phyloP scores from a whole-genome alignment of 2,888 invertebrate species.

The Macaria notata region DNA sequence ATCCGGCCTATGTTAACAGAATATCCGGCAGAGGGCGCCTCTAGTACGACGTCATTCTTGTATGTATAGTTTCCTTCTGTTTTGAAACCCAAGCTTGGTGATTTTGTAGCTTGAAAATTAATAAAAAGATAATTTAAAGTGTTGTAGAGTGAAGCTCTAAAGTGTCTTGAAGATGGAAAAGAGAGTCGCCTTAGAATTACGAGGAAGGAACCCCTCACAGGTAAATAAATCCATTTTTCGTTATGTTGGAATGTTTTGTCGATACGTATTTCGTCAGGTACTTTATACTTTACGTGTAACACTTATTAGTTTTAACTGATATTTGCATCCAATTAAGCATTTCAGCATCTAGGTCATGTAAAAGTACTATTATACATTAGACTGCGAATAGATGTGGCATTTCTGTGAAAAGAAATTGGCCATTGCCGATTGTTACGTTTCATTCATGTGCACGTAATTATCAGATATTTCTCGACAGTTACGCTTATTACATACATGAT shows the following conservation, averaged over 20 bases:
- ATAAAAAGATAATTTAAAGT: conserved; percentile 58
- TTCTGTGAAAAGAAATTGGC: conserved; percentile 73
- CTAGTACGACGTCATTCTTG: conserved; percentile 77
- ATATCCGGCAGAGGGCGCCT: conserved; percentile 70
- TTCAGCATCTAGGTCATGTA: conserved; percentile 10
- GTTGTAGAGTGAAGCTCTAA: conserved; percentile 55
- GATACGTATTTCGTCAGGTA: conserved; percentile 77
- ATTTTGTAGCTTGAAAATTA: conserved; percentile 71
- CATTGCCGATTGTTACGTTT: conserved; percentile 79
- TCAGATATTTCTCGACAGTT: conserved; percentile 27
- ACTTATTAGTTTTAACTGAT: conserved; percentile 42
- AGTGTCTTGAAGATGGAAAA: conserved; percentile 89
- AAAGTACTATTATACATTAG: conserved; percentile 37
- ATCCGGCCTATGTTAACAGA: conserved; percentile 59
- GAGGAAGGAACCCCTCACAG: conserved; percentile 94
- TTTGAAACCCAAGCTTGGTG: conserved; percentile 83
- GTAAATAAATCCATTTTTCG: conserved; percentile 84
- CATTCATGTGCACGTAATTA: conserved; percentile 69
- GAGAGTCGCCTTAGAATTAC: conserved; percentile 96
- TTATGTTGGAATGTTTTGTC: conserved; percentile 79
- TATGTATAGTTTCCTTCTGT: conserved; percentile 83
- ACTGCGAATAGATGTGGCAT: conserved; percentile 68
- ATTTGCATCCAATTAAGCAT: conserved; percentile 16
- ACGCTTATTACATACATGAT: conserved; percentile 12
- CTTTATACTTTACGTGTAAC: conserved; percentile 53